Conservation (phyloP, 2,888 invertebrate species). For the Eilema griseolum region DNA sequence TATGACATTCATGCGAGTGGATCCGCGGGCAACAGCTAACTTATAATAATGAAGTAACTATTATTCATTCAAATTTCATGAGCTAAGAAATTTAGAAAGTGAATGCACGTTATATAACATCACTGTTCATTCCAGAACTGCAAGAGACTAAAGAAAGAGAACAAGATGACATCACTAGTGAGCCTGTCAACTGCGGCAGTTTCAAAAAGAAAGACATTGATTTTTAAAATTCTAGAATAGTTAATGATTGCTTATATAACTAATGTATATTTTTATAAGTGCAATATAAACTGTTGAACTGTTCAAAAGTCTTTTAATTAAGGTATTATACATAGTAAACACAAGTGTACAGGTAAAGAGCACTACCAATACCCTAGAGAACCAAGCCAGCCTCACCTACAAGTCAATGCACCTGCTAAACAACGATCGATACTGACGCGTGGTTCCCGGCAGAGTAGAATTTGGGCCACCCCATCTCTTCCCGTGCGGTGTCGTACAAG, state of each 20-base stretch:
- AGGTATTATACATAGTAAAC: background rate
- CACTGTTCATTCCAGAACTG: conserved; percentile 82
- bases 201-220: conserved; percentile 88
- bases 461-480: too few relatives aligned
- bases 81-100: conserved; percentile 14
- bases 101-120: conserved; percentile 10
- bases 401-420: too few relatives aligned
- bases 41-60: background rate
- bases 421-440: too few relatives aligned
- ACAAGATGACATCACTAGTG: conserved; percentile 86
- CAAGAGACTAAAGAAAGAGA: conserved; percentile 89
- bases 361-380: too few relatives aligned
- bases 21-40: background rate
- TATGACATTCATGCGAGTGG: background rate
- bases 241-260: background rate
- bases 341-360: too few relatives aligned
- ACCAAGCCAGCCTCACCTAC: too few relatives aligned
- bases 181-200: conserved; percentile 87
- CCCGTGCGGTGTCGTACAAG: too few relatives aligned
- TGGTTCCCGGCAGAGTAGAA: too few relatives aligned
- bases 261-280: conserved; percentile 29
- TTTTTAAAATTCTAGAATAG: conserved; percentile 78
- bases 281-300: conserved; percentile 30
- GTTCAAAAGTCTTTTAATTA: conserved; percentile 29
- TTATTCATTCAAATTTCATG: conserved; percentile 4